Evolutionary conservation across 2,113 vertebrate genomes (phyloP), one percentile per base, ranked within the genome.

Genomic region (Channa maculata): DNA sequence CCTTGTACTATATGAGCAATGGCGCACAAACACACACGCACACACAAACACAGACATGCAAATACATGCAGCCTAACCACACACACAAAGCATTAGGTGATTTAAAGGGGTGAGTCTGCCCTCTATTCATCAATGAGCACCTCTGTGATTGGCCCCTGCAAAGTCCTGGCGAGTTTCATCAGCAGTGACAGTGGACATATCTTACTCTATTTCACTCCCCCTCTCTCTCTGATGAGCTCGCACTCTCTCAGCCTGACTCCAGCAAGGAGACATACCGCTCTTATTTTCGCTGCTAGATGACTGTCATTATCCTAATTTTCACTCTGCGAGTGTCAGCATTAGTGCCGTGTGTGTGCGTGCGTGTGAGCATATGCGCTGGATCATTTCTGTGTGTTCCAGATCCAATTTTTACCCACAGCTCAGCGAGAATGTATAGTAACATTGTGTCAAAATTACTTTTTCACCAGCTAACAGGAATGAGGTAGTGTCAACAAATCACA

Each of bases 231-330:
- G 79, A 86, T 86, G 71, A 87, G 73, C 62, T 68, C 0, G 15
- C 38, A 33, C 55, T 80, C 64, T 73, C 76, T 79, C 77, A 64
- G 60, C 54, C 60, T 71, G 77, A 83, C 55, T 68, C 72, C 67
- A 70, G 76, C 33, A 45, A 77, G 66, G n/a, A 80, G 52, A 61
- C 68, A 84, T 63, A 55, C 43, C 65, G 79, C 70, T 82, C 71
- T 71, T 60, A 75, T 85, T 81, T 82, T 71, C 44, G 12, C 79
- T 68, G 72, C 71, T 65, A 70, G 57, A 84, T 82, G 73, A 77
- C 43, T 76, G 74, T 72, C 83, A 84, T 89, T 87, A 80, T 84
- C 71, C 71, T 82, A 75, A 81, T 87, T 82, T 81, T 73, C 55
- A 63, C 72, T 79, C 57, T 14, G 5, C 46, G 46, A 57, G 54